These are phyloP conservation scores for Gracilinanus agilis DNA, from an alignment of 2,113 vertebrate species.

Conservation along the genomic window DNA sequence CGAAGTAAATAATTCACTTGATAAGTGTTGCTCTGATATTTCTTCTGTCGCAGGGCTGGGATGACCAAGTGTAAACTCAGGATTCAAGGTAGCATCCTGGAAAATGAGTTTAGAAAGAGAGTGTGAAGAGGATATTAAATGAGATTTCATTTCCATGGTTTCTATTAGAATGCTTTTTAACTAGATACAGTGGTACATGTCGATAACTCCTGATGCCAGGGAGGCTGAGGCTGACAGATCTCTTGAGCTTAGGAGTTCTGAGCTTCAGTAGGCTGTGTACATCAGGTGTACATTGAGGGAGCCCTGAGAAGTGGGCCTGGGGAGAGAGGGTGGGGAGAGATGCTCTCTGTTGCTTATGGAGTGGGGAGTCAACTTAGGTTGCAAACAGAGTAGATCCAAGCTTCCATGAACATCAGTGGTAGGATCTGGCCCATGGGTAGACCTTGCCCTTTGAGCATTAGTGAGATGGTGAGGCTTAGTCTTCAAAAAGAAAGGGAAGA, in stretches of 20 bases:
- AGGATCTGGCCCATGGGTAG: background rate
- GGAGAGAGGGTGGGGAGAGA: no score
- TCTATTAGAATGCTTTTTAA: background rate
- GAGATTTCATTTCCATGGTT: background rate
- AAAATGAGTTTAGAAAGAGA: constrained; percentile 61
- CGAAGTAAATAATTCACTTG: constrained; percentile 62
- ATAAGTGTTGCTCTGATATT: constrained; percentile 51
- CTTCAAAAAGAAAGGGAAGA: background rate
- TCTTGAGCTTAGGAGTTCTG: background rate
- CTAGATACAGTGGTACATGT: background rate
- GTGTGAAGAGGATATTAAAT: background rate
- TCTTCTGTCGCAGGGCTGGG: constrained; percentile 68
- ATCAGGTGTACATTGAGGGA: background rate
- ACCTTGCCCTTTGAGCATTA: background rate
- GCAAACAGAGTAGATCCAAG: background rate
- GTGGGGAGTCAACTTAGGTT: background rate
- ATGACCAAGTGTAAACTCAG: constrained; percentile 74
- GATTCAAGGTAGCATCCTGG: constrained; percentile 71
- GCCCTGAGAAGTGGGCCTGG: no score
- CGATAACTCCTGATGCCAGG: background rate
- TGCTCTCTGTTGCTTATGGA: background rate
- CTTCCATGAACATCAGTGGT: background rate
- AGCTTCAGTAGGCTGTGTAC: background rate
- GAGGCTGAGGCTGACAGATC: background rate
- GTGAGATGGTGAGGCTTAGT: background rate